Percentiles rank a stretch among this genome's conserved stretches.
phyloP scores from a whole-genome alignment of 2,113 vertebrate species.

The Camelus bactrianus region DNA sequence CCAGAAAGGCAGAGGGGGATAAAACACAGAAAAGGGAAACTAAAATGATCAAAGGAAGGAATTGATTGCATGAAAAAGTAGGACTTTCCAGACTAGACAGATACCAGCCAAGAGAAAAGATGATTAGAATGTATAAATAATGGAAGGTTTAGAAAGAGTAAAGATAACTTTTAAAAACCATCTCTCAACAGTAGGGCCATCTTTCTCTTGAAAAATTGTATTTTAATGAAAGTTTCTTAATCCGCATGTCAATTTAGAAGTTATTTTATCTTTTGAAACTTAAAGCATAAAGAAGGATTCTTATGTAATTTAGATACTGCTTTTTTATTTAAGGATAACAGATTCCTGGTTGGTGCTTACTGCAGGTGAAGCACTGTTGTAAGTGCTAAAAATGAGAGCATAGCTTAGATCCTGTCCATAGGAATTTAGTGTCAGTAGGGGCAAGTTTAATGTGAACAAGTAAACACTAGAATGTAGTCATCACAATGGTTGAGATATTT shows the following conservation, averaged over 20 bases:
- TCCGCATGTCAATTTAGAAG: neutral
- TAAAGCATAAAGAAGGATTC: neutral
- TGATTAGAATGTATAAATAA: neutral
- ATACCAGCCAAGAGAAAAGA: neutral
- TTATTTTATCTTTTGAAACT: constrained; percentile 18
- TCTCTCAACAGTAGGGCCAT: neutral
- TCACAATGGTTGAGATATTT: neutral
- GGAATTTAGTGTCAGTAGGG: neutral
- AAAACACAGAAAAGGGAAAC: neutral
- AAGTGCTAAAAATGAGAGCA: neutral
- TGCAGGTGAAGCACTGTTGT: neutral
- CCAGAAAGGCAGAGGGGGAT: neutral
- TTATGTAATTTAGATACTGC: neutral
- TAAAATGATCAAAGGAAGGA: constrained; percentile 1
- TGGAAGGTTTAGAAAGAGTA: neutral
- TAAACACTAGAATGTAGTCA: neutral
- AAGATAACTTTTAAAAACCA: neutral
- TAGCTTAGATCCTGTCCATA: neutral
- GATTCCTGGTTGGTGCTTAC: neutral
- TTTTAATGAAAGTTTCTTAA: constrained; percentile 46
- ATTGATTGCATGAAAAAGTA: neutral
- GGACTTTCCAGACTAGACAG: neutral
- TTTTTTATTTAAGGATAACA: neutral
- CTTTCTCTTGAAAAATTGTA: constrained; percentile 42
- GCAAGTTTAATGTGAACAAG: neutral